Conservation (phyloP, 2,888 invertebrate genomes). For the Epirrhoe tristata region DNA sequence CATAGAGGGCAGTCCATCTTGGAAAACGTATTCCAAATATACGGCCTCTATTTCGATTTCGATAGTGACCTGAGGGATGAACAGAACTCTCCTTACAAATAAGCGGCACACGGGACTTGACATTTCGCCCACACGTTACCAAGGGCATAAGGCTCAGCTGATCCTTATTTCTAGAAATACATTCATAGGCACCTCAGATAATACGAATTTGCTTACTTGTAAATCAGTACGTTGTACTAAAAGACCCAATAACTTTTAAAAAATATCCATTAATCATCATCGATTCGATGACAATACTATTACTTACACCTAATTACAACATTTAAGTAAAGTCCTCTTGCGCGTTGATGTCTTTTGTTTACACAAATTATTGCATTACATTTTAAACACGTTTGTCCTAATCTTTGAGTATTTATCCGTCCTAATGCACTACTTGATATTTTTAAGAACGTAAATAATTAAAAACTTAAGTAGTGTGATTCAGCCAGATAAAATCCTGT, state of each 20-base stretch:
- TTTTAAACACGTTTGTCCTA: too few species aligned
- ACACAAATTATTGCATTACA: neutral
- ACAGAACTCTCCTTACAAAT: conserved; percentile 27
- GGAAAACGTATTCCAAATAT: conserved; percentile 2
- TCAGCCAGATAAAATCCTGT: too few species aligned
- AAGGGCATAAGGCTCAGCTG: conserved; percentile 13
- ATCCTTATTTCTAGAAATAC: conserved; percentile 23
- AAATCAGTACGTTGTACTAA: neutral
- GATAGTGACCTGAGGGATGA: conserved; percentile 18
- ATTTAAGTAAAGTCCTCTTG: neutral
- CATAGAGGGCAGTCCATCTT: conserved; percentile 10
- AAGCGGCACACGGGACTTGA: conserved; percentile 35
- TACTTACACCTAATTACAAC: neutral
- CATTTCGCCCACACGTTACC: conserved; percentile 40
- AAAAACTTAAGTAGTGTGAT: too few species aligned
- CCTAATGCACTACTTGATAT: too few species aligned
- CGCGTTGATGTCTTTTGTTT: conserved; percentile 30
- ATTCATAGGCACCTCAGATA: neutral
- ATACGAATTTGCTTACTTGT: neutral
- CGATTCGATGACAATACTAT: neutral
- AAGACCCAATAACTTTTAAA: neutral
- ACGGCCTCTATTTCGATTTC: conserved; percentile 26
- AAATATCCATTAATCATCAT: neutral
- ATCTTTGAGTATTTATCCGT: too few species aligned
- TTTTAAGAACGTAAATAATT: too few species aligned